phyloP scores from a whole-genome alignment of 1,140 invertebrate species.

The Aplysia californica region DNA sequence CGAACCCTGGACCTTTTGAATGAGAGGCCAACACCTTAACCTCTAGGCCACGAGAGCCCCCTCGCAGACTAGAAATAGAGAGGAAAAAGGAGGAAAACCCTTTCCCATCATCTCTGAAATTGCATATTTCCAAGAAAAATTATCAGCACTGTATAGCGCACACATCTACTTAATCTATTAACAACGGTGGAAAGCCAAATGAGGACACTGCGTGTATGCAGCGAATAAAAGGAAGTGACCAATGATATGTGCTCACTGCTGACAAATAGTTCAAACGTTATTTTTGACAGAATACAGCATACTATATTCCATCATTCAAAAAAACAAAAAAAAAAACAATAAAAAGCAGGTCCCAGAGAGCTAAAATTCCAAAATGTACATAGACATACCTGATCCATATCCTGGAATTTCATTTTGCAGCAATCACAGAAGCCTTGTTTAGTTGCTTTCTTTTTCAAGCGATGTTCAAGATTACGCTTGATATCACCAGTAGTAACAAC shows the following conservation, averaged over 20 bases:
- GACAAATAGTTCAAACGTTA: not conserved
- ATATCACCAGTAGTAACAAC: conserved; percentile 55
- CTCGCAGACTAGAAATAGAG: too few species aligned
- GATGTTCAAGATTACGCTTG: conserved; percentile 14
- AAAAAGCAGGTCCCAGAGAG: not conserved
- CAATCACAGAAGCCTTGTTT: conserved; percentile 60
- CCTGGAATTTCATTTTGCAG: conserved; percentile 55
- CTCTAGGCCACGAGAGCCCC: too few species aligned
- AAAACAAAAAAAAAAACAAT: not conserved
- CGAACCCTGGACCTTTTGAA: too few species aligned
- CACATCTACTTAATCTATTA: too few species aligned
- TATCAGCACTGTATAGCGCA: too few species aligned
- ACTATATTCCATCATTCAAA: not conserved
- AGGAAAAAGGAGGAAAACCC: not conserved
- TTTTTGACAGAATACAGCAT: not conserved
- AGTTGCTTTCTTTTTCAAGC: conserved; percentile 29
- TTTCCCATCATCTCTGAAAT: not conserved
- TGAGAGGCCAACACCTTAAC: too few species aligned
- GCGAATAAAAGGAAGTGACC: not conserved
- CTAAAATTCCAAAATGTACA: not conserved
- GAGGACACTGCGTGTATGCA: not conserved
- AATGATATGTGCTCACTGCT: not conserved
- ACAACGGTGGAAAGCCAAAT: too few species aligned
- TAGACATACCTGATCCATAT: conserved; percentile 50
- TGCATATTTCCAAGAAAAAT: too few species aligned